Evolutionary conservation across 2,113 vertebrate genomes (phyloP).

Genomic region (Albula glossodonta): DNA sequence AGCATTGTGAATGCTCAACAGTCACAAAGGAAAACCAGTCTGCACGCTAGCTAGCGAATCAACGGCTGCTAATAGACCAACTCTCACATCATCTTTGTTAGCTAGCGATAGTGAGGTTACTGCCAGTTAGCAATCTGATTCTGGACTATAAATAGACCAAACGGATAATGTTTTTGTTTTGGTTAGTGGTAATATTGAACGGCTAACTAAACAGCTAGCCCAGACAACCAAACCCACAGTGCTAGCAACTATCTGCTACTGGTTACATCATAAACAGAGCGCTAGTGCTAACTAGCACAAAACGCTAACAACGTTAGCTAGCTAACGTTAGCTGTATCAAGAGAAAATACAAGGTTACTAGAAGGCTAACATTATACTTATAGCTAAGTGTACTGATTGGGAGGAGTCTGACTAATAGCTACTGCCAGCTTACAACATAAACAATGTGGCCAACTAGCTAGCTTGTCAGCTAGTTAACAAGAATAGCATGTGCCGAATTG

Average conservation of each 20-base stretch:
- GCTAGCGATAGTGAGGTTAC: not conserved
- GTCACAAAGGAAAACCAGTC: not conserved
- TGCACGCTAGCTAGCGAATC: not conserved
- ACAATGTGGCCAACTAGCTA: not conserved
- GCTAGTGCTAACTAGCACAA: not conserved
- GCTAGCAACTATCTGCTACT: not conserved
- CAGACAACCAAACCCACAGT: too few species aligned
- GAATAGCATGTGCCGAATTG: conserved; percentile 3
- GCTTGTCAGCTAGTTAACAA: not conserved
- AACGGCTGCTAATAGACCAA: not conserved
- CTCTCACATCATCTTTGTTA: not conserved
- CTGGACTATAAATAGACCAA: too few species aligned
- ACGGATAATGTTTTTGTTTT: too few species aligned
- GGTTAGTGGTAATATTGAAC: too few species aligned
- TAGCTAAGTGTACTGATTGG: not conserved
- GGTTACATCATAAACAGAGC: not conserved
- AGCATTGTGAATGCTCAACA: not conserved
- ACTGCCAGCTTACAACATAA: not conserved
- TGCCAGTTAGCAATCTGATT: too few species aligned
- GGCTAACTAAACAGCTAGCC: too few species aligned
- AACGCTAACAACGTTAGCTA: not conserved
- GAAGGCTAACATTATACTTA: not conserved
- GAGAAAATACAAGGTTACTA: not conserved
- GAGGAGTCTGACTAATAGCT: not conserved
- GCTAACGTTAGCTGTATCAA: not conserved